Conservation (phyloP, 1,140 invertebrate genomes). For the Hycleus cichorii region DNA sequence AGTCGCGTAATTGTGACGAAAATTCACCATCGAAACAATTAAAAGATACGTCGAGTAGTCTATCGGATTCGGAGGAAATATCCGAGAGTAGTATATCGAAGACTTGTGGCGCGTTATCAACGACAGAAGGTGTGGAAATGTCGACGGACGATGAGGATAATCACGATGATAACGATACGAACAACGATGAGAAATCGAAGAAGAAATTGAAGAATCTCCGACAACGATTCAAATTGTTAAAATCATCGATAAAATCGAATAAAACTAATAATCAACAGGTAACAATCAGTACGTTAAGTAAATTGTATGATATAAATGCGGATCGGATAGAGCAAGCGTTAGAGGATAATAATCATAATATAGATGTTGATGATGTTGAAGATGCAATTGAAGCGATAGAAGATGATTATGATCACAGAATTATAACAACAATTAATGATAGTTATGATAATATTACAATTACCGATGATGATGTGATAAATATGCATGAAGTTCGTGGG, state of each 20-base stretch:
- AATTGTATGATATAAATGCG: conserved; percentile 36
- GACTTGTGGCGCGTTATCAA: conserved; percentile 38
- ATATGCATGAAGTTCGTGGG: conserved; percentile 27
- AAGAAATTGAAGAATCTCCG: conserved; percentile 15
- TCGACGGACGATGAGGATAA: conserved; percentile 38
- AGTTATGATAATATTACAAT: conserved; percentile 31
- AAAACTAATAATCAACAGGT: conserved; percentile 24
- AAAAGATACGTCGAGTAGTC: conserved; percentile 44
- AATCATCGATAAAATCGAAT: conserved; percentile 6
- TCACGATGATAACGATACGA: conserved; percentile 19
- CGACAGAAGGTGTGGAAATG: conserved; percentile 41
- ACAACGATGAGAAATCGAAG: conserved; percentile 21
- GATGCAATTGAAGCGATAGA: conserved; percentile 50
- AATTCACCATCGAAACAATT: conserved; percentile 34
- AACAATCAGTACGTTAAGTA: conserved; percentile 22
- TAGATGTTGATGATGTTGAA: conserved; percentile 42
- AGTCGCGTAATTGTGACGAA: conserved; percentile 38
- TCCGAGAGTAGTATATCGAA: conserved; percentile 39
- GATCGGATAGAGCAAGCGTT: conserved; percentile 27
- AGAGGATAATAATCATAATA: conserved; percentile 16
- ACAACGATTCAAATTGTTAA: conserved; percentile 27
- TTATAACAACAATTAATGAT: conserved; percentile 5
- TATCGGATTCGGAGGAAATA: conserved; percentile 52
- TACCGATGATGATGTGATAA: conserved; percentile 29
- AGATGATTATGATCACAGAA: conserved; percentile 22